Evolutionary conservation across 2,797 vertebrate species (phyloP), one percentile per base, ranked within the genome.

Genomic region (Platyrinchus mystaceus): DNA sequence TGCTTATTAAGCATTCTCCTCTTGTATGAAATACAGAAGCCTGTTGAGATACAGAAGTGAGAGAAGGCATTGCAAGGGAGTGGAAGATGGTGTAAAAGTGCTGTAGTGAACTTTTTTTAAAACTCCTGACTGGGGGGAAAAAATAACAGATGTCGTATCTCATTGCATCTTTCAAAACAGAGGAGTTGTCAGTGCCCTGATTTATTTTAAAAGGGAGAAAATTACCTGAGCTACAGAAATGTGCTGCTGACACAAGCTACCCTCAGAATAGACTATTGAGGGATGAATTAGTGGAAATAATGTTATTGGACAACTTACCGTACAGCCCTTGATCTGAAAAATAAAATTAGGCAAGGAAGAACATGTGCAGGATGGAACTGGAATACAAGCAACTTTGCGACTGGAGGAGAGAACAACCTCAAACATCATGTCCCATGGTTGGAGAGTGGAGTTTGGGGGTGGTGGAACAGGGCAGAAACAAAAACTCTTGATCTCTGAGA

Each of bases 161-260:
- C 27, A 46, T 64, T 90, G 17, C 10, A 20, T 82, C 44, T 84
- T 94, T 93, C 58, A 50, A 81, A 92, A 87, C 26, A 82, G 23
- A 70, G 58, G n/a, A 55, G 26, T 62, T 92, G 68, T 64, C 58
- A 69, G 32, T 71, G 22, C 36, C 37, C 55, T 91, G 47, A 55
- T 91, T 81, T 91, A 59, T 87, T 96, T 93, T 80, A 62, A 94
- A 75, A 68, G 20, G 14, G 18, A 71, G n/a, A 87, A 74, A 30
- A 76, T 39, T 85, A 90, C 75, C 66, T 91, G 64, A 92, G 66
- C 26, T 92, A 53, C 32, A 79, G 53, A 84, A 79, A 86, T 63
- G 37, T 34, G 37, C 22, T 70, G 70, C 76, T 90, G 81, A 93
- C 36, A 55, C 21, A 89, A 58, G 56, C 27, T 93, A 21, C 53